These are phyloP conservation scores for Meta bourneti DNA, from an alignment of 2,888 invertebrate species.

Conservation along the genomic window DNA sequence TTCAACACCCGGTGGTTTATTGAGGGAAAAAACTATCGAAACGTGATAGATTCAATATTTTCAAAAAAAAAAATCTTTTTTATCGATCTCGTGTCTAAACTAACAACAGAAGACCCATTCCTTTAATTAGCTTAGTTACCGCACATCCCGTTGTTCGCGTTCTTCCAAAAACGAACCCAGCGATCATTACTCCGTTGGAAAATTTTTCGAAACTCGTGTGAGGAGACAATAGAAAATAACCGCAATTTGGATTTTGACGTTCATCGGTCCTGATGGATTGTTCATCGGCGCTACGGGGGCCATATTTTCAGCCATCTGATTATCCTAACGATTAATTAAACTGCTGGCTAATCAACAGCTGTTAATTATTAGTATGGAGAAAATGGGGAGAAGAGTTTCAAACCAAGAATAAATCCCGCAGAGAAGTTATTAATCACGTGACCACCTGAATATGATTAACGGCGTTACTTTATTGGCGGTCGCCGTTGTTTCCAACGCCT, in stretches of 20 bases:
- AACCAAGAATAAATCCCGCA: constrained; percentile 43
- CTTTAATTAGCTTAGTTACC: too few species aligned
- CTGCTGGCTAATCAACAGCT: constrained; percentile 72
- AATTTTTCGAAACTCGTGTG: neutral
- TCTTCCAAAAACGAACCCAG: too few species aligned
- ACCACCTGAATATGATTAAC: constrained; percentile 75
- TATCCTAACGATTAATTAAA: constrained; percentile 65
- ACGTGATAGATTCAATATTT: too few species aligned
- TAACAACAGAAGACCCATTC: too few species aligned
- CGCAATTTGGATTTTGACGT: neutral
- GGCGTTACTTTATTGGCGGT: constrained; percentile 71
- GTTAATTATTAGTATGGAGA: constrained; percentile 67
- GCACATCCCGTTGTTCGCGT: too few species aligned
- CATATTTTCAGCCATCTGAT: constrained; percentile 52
- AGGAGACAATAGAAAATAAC: constrained; percentile 18
- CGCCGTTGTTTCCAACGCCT: constrained; percentile 61
- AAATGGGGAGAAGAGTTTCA: neutral
- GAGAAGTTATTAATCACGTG: constrained; percentile 70
- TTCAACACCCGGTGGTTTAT: too few species aligned
- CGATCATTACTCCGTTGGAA: too few species aligned
- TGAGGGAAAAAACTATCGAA: too few species aligned
- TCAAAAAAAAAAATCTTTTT: too few species aligned
- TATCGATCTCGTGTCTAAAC: too few species aligned
- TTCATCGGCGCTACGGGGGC: neutral
- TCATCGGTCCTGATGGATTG: too few species aligned